Evolutionary conservation across 2,113 vertebrate species (phyloP).

Genomic region (Lucifuga dentata): DNA sequence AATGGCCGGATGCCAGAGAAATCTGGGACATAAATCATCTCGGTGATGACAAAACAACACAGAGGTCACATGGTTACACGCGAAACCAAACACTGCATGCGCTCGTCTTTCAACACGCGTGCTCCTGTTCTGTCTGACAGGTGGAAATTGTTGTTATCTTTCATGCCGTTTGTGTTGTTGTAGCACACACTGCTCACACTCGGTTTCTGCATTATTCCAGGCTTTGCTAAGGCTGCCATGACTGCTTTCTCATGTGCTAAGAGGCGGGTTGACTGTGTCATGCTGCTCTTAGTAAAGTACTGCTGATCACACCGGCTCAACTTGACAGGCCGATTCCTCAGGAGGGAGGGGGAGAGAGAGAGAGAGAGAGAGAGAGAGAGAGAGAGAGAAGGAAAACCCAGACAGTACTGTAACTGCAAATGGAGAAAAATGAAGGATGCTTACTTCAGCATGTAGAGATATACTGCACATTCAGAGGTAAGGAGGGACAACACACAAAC

Average conservation of each 20-base stretch:
- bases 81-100: neutral
- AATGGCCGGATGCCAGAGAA: constrained; percentile 37
- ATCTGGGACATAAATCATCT: constrained; percentile 33
- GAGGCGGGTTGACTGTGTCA: constrained; percentile 53
- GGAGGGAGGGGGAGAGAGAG: constrained; percentile 16
- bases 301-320: constrained; percentile 61
- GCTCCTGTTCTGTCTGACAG: constrained; percentile 17
- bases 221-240: constrained; percentile 55
- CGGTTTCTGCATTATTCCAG: constrained; percentile 51
- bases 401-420: constrained; percentile 25
- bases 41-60: constrained; percentile 33
- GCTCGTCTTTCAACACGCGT: constrained; percentile 2
- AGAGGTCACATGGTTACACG: constrained; percentile 26
- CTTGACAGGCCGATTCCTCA: constrained; percentile 67
- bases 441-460: neutral
- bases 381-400: constrained; percentile 3
- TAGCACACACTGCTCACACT: constrained; percentile 17
- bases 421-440: constrained; percentile 15
- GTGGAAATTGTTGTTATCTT: constrained; percentile 32
- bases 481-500: neutral
- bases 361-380: neutral
- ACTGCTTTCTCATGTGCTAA: constrained; percentile 58
- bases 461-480: constrained; percentile 8
- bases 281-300: constrained; percentile 58
- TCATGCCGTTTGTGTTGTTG: constrained; percentile 9